A percentile compares a stretch with the other conserved stretches of the same genome.
Conservation (phyloP, 2,797 vertebrate species). For the Sternotherus odoratus region DNA sequence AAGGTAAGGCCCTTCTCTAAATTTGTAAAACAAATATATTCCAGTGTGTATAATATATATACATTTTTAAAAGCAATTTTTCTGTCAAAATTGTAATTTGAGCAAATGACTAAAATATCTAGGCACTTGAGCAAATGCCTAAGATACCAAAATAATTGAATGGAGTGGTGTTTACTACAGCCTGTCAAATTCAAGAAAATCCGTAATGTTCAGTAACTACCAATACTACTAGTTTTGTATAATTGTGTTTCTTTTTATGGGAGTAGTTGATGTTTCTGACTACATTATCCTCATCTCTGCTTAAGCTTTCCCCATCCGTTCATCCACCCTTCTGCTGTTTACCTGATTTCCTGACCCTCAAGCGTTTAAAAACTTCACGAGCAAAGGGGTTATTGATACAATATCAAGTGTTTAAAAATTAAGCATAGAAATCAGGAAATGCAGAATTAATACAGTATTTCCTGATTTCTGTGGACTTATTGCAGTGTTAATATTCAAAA, state of each 20-base stretch:
- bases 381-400: neutral
- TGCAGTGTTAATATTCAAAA: neutral
- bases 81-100: neutral
- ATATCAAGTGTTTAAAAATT: neutral
- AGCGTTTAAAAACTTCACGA: neutral
- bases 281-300: neutral
- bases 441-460: neutral
- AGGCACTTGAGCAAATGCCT: neutral
- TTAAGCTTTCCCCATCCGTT: neutral
- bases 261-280: neutral
- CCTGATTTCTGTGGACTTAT: neutral
- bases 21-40: neutral
- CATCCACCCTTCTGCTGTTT: neutral
- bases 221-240: neutral
- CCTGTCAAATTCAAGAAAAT: neutral
- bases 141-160: neutral
- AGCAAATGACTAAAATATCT: neutral
- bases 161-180: neutral
- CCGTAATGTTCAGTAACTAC: neutral
- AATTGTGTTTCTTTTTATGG: neutral
- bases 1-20: slow-evolving; percentile 84
- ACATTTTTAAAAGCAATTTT: neutral
- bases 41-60: neutral
- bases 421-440: neutral
- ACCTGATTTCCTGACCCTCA: neutral